Percentiles rank a stretch among this genome's conserved stretches.
phyloP scores from a whole-genome alignment of 2,888 invertebrate species.

The Endotricha flammealis region DNA sequence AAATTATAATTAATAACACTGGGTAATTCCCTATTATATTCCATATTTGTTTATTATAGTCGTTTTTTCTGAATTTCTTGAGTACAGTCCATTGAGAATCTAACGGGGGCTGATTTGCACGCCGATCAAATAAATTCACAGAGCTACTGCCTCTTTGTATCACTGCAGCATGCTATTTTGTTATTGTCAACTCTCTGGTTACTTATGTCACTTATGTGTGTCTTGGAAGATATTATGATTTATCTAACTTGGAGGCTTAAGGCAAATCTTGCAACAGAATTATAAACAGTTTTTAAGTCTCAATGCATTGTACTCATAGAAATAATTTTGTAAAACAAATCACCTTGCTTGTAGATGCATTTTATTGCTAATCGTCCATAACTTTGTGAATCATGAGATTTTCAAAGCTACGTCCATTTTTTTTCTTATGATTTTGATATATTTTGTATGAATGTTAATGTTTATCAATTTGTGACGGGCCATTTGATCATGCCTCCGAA shows the following conservation, averaged over 20 bases:
- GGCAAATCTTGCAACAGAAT: no score
- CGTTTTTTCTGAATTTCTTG: not conserved
- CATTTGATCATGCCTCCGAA: no score
- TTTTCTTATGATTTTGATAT: slow-evolving; percentile 22
- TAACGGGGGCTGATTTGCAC: no score
- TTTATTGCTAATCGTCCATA: slow-evolving; percentile 44
- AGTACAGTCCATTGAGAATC: slow-evolving; percentile 3
- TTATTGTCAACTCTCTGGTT: no score
- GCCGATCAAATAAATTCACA: no score
- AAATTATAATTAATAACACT: slow-evolving; percentile 6
- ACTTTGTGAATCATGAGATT: slow-evolving; percentile 43
- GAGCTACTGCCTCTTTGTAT: no score
- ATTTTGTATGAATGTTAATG: slow-evolving; percentile 25
- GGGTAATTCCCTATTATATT: slow-evolving; percentile 8
- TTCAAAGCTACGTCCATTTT: slow-evolving; percentile 14
- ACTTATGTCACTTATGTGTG: no score
- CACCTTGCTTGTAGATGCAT: slow-evolving; percentile 37
- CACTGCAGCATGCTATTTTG: no score
- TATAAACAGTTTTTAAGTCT: no score
- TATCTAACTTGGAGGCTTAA: no score
- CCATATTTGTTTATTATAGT: slow-evolving; percentile 4
- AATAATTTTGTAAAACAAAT: not conserved
- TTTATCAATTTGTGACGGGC: slow-evolving; percentile 13
- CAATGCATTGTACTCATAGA: slow-evolving; percentile 1
- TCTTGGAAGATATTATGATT: no score